Evolutionary conservation across 2,797 vertebrate species (phyloP), one percentile per base, ranked within the genome.

Genomic region (Zalophus californianus): DNA sequence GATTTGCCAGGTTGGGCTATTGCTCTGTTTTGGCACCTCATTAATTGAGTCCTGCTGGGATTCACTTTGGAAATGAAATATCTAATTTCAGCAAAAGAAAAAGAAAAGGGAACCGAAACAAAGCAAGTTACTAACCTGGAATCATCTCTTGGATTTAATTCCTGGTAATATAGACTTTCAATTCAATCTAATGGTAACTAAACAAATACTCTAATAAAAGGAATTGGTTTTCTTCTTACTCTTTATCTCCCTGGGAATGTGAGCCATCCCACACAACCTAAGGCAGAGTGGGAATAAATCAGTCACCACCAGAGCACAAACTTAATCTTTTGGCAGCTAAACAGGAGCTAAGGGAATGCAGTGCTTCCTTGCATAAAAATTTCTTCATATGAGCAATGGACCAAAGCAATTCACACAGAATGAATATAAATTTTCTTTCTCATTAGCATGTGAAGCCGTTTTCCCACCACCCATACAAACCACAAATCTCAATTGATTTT

Each of bases 391-490:
- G 86, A 44, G 23, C 78, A 89, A 4, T 62, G 48, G 50, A 86
- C 83, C 90, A 94, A 90, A 66, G 68, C 92, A 58, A 91, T 78
- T 89, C 92, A 80, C 78, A 92, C 21, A 70, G 54, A 96, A 80
- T 84, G 87, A 92, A 97, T 93, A 79, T 75, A 89, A 97, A 84
- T 96, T 89, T 70, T 56, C 5, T 79, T 70, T 38, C 27, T 44
- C 27, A 83, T 93, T 93, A 96, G 44, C 75, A 77, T 79, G 79
- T 9, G 75, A 91, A 96, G 72, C 35, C 60, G 4, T 70, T 88
- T 94, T 54, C n/a, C 27, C 12, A 84, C 5, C 44, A 82, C 16
- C 7, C 27, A 48, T 25, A 60, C 68, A 87, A 93, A 79, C 12
- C 11, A 35, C 7, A 12, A 48, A 75, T 70, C 80, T 89, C 35